Conservation (phyloP, 2,797 vertebrate species). For the Steatocranus sp. region DNA sequence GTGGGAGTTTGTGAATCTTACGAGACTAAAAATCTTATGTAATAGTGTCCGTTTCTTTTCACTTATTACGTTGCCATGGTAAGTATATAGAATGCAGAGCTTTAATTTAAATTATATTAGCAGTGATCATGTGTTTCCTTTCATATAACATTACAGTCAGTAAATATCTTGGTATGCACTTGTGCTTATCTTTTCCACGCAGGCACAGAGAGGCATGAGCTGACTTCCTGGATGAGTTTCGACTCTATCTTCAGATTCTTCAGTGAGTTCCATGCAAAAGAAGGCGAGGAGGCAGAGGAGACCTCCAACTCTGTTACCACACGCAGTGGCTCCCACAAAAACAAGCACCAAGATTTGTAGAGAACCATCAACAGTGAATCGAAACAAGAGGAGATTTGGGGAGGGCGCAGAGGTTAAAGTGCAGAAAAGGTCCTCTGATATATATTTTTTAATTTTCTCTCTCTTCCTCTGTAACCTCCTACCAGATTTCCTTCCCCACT, state of each 20-base stretch:
- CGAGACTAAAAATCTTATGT: neutral
- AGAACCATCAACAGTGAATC: constrained; percentile 28
- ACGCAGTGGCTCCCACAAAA: constrained; percentile 87
- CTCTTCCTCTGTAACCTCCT: constrained; percentile 1
- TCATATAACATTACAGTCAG: neutral
- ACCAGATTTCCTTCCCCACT: constrained; percentile 24
- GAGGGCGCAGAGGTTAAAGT: neutral
- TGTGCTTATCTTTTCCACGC: constrained; percentile 10
- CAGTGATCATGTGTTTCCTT: neutral
- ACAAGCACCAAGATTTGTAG: constrained; percentile 89
- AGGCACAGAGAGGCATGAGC: constrained; percentile 96
- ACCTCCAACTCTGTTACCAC: constrained; percentile 75
- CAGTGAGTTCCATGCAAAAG: constrained; percentile 75
- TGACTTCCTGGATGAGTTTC: constrained; percentile 96
- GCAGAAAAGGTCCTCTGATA: constrained; percentile 1
- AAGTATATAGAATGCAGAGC: neutral
- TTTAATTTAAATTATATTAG: neutral
- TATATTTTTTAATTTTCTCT: neutral
- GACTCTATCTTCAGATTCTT: constrained; percentile 93
- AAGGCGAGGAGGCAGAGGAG: constrained; percentile 73
- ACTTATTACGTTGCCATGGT: neutral
- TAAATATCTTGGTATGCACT: neutral
- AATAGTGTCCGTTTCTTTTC: neutral
- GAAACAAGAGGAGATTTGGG: neutral
- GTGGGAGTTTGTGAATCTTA: neutral